A percentile compares a stretch with the other conserved stretches of the same genome.
These are phyloP conservation scores for Bombus difficillimus DNA, from an alignment of 1,140 invertebrate species.

Conservation along the genomic window DNA sequence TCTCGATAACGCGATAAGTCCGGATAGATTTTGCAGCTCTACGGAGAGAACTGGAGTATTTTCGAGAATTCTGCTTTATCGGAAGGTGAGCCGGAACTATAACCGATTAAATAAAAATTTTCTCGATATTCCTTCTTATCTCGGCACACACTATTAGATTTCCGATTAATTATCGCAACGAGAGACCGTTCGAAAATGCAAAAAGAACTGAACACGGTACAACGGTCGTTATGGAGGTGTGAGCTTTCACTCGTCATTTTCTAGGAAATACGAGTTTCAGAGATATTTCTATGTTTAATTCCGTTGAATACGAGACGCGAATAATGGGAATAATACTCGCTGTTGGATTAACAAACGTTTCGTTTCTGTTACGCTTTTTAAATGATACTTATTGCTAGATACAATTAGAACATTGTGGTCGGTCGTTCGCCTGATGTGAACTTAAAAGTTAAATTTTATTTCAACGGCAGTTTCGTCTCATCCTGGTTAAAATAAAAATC, in stretches of 20 bases:
- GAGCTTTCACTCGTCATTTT: neutral
- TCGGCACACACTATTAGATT: neutral
- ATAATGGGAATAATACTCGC: neutral
- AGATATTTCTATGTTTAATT: constrained; percentile 7
- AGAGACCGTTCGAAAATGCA: neutral
- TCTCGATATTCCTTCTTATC: neutral
- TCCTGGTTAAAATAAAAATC: neutral
- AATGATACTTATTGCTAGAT: constrained; percentile 4
- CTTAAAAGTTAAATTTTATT: neutral
- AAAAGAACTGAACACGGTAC: no score
- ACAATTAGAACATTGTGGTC: constrained; percentile 19
- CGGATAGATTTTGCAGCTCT: neutral
- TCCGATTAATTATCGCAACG: neutral
- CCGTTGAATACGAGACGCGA: neutral
- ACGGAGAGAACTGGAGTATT: neutral
- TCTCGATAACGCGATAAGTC: neutral
- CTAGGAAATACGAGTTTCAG: neutral
- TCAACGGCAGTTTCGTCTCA: neutral
- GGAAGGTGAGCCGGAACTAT: neutral
- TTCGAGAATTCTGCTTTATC: neutral
- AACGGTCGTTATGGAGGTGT: neutral
- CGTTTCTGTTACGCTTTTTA: neutral
- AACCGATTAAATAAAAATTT: neutral
- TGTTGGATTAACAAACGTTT: neutral
- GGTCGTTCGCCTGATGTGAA: neutral